Conservation (phyloP, 2,113 vertebrate species). For the Zonotrichia leucophrys region DNA sequence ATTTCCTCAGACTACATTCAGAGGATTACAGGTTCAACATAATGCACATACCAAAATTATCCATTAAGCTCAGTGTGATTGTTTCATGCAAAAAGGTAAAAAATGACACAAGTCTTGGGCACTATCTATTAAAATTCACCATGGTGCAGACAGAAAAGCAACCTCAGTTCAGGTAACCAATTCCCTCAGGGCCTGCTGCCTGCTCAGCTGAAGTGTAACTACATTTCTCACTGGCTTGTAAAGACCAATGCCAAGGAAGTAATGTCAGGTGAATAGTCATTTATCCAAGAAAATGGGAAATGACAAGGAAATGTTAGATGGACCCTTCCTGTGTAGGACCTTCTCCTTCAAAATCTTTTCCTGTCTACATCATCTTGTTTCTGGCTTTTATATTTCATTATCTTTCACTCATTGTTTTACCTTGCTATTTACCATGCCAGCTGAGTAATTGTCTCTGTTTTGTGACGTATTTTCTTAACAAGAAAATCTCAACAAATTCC, state of each 20-base stretch:
- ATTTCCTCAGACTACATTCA: neutral
- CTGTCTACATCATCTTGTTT: neutral
- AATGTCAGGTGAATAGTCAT: neutral
- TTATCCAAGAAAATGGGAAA: neutral
- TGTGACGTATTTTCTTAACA: neutral
- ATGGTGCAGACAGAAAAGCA: neutral
- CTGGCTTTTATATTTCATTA: neutral
- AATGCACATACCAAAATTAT: neutral
- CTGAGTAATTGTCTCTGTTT: neutral
- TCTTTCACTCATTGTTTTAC: neutral
- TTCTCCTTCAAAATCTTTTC: neutral
- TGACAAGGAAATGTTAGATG: accelerated
- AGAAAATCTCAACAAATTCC: neutral
- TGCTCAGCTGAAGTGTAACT: neutral
- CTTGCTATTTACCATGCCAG: neutral
- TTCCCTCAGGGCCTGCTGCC: neutral
- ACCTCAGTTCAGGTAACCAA: neutral
- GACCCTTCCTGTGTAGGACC: neutral
- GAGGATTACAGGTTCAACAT: neutral
- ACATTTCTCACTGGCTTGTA: neutral
- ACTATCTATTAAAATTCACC: neutral
- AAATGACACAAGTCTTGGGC: accelerated
- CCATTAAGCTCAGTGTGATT: neutral
- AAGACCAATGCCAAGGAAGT: neutral
- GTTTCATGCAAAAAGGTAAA: neutral